Percentiles rank a stretch among this genome's conserved stretches.
These are phyloP conservation scores for Tuberolachnus salignus DNA, from an alignment of 2,888 invertebrate genomes.

Conservation along the genomic window DNA sequence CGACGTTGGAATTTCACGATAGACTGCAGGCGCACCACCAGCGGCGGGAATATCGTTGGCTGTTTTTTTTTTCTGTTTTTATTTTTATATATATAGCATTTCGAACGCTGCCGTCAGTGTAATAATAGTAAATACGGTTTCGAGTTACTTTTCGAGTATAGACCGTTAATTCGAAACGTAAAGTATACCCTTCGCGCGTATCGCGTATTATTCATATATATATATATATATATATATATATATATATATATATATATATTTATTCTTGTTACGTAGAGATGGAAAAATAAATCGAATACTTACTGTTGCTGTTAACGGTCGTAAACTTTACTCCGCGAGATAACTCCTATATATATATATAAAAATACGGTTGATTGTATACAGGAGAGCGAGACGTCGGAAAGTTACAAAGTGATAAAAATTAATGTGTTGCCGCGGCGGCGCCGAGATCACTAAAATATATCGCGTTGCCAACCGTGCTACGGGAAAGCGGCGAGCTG, in stretches of 20 bases:
- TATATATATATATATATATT: too few relatives aligned
- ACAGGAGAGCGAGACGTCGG: neutral
- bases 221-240: too few relatives aligned
- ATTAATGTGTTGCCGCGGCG: constrained; percentile 30
- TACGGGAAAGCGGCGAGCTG: neutral
- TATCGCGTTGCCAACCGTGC: constrained; percentile 21
- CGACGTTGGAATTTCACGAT: constrained; percentile 14
- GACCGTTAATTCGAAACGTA: neutral
- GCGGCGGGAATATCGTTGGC: neutral
- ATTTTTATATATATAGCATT: too few relatives aligned
- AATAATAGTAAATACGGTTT: constrained; percentile 3
- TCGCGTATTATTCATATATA: too few relatives aligned
- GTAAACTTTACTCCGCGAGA: constrained; percentile 8
- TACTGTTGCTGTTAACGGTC: constrained; percentile 10
- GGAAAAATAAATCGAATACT: neutral
- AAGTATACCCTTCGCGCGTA: neutral
- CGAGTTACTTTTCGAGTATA: constrained; percentile 5
- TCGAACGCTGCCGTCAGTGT: neutral
- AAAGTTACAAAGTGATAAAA: constrained; percentile 38
- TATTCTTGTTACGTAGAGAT: neutral
- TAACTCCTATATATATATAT: neutral
- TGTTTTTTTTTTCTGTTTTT: neutral
- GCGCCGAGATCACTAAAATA: constrained; percentile 24
- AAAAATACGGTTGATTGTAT: constrained; percentile 10
- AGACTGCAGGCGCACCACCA: neutral